Percentiles rank a stretch among this genome's conserved stretches.
These are phyloP conservation scores for Harmothoe impar DNA, from an alignment of 2,888 invertebrate species.

Conservation along the genomic window DNA sequence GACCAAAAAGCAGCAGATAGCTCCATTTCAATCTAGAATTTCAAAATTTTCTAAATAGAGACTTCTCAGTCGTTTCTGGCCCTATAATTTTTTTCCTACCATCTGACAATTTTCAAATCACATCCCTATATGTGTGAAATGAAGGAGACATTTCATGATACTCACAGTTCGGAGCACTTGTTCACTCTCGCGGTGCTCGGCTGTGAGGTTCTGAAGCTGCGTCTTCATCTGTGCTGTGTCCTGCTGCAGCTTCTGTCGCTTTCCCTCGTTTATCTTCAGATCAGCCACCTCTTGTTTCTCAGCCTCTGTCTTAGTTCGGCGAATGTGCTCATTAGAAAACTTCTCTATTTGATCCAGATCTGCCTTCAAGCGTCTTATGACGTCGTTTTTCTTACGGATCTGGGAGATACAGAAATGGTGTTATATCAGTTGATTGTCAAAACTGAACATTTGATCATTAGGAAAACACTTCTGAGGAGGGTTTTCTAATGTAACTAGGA, in stretches of 20 bases:
- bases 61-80: too few species aligned
- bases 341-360: slow-evolving; percentile 83
- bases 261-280: slow-evolving; percentile 82
- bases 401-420: too few species aligned
- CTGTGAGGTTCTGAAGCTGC: slow-evolving; percentile 78
- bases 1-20: too few species aligned
- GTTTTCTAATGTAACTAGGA: too few species aligned
- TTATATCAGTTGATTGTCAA: too few species aligned
- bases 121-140: too few species aligned
- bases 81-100: too few species aligned
- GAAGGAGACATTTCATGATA: background rate
- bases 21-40: too few species aligned
- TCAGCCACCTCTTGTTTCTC: slow-evolving; percentile 83
- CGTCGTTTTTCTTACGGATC: slow-evolving; percentile 82
- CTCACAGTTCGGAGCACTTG: slow-evolving; percentile 80
- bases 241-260: slow-evolving; percentile 78
- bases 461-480: too few species aligned
- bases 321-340: slow-evolving; percentile 82
- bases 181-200: slow-evolving; percentile 82
- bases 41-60: too few species aligned
- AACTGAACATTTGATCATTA: too few species aligned
- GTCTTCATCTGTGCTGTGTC: slow-evolving; percentile 79
- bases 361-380: slow-evolving; percentile 80
- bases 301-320: slow-evolving; percentile 81
- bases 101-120: too few species aligned